Evolutionary conservation across 2,888 invertebrate genomes (phyloP).

Genomic region (Mellilla xanthometata): DNA sequence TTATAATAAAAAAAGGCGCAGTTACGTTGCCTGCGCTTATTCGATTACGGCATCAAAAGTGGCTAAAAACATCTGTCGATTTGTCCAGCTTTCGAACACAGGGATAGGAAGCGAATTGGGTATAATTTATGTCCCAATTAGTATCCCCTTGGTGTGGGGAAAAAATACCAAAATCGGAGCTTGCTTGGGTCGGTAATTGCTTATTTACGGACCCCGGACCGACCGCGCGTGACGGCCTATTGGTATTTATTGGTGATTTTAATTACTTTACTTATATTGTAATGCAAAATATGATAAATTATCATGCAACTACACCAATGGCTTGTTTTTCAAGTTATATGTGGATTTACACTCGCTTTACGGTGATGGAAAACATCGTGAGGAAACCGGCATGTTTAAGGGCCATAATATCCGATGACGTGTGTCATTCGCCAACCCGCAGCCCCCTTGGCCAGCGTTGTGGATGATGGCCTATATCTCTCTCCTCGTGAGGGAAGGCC

Average conservation of each 20-base stretch:
- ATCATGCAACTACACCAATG: no score
- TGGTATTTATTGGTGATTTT: conserved; percentile 38
- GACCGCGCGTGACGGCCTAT: conserved; percentile 38
- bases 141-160: conserved; percentile 42
- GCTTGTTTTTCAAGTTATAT: no score
- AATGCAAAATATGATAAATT: conserved; percentile 2
- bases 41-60: conserved; percentile 16
- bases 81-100: conserved; percentile 37
- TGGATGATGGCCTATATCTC: no score
- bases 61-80: conserved; percentile 41
- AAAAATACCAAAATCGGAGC: conserved; percentile 55
- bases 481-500: no score
- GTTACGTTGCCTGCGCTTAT: conserved; percentile 25
- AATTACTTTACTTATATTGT: conserved; percentile 32
- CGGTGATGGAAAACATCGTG: no score
- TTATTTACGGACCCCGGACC: conserved; percentile 49
- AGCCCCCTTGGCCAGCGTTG: no score
- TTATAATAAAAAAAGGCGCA: conserved; percentile 18
- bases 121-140: conserved; percentile 68
- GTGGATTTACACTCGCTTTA: no score
- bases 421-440: no score
- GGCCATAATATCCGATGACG: no score
- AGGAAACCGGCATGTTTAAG: no score
- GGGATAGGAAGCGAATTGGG: conserved; percentile 48
- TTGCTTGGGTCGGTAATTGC: conserved; percentile 57